Percentiles rank a stretch among this genome's conserved stretches.
Evolutionary conservation across 2,888 invertebrate species (phyloP).

Genomic region (Boloria euphrosyne): DNA sequence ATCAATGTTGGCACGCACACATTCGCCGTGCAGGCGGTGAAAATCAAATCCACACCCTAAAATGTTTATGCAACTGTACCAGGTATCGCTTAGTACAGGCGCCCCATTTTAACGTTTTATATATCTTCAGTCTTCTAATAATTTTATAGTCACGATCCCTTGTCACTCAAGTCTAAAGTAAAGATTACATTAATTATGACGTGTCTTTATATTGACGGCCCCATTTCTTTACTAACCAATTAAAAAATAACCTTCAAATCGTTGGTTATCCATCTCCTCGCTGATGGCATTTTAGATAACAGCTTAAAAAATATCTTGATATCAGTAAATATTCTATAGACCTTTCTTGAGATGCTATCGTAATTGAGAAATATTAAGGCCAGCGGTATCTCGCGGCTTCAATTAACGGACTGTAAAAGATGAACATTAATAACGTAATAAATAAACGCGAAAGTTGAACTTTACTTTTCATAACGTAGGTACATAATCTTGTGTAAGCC

Average conservation of each 20-base stretch:
- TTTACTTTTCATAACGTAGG: constrained; percentile 2
- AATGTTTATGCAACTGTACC: constrained; percentile 53
- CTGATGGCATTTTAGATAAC: constrained; percentile 45
- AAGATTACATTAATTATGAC: too few relatives aligned
- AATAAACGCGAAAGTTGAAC: constrained; percentile 2
- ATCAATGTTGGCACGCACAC: background rate
- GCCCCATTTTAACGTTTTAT: constrained; percentile 47
- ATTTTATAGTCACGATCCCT: background rate
- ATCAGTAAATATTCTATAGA: constrained; percentile 48
- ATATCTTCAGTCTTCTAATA: constrained; percentile 1
- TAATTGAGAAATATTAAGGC: constrained; percentile 56
- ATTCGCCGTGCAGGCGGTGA: background rate
- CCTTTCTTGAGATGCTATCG: constrained; percentile 49
- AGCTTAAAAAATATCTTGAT: constrained; percentile 45
- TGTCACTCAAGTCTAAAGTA: too few relatives aligned
- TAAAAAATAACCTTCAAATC: constrained; percentile 32
- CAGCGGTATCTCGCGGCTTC: constrained; percentile 49
- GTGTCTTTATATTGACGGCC: too few relatives aligned
- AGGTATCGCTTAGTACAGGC: constrained; percentile 60
- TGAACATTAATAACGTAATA: constrained; percentile 14
- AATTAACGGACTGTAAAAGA: constrained; percentile 49
- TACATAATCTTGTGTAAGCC: constrained; percentile 6
- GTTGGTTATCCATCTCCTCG: constrained; percentile 36
- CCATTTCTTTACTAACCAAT: constrained; percentile 1
- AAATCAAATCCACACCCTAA: constrained; percentile 42